A percentile compares a stretch with the other conserved stretches of the same genome.
phyloP scores from a whole-genome alignment of 2,888 invertebrate species.

The Melitaea athalia region DNA sequence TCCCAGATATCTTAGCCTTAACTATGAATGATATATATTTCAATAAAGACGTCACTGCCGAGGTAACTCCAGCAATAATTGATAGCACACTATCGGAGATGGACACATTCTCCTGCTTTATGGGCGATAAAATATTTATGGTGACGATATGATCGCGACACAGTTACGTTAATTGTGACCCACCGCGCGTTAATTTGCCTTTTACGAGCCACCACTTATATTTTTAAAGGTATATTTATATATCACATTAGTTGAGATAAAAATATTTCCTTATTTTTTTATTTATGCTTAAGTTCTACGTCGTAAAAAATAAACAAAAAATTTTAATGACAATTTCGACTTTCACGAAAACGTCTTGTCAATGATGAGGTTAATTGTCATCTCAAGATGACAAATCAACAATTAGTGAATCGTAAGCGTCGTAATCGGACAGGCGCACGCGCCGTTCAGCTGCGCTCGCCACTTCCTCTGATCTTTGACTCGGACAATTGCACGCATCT shows the following conservation, averaged over 20 bases:
- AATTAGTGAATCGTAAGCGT: conserved; percentile 50
- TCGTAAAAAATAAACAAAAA: neutral
- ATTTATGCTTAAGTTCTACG: neutral
- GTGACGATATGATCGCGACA: conserved; percentile 62
- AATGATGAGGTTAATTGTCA: conserved; percentile 30
- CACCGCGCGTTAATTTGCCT: conserved; percentile 66
- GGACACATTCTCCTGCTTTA: conserved; percentile 62
- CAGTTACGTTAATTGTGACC: conserved; percentile 71
- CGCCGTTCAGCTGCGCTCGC: conserved; percentile 53
- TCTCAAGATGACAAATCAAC: conserved; percentile 53
- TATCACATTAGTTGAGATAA: neutral
- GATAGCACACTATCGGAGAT: conserved; percentile 50
- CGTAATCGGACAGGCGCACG: conserved; percentile 60
- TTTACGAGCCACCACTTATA: conserved; percentile 59
- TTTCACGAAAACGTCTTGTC: neutral
- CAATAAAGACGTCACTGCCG: neutral
- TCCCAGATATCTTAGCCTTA: too few species aligned
- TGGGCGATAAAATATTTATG: conserved; percentile 61
- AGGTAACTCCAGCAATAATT: conserved; percentile 44
- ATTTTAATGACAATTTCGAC: neutral
- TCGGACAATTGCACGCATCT: conserved; percentile 76
- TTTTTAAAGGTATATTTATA: conserved; percentile 37
- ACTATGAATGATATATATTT: neutral
- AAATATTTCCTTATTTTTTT: neutral
- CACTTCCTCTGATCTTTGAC: conserved; percentile 82